Conservation (phyloP, 92 coral and sea anemone genomes). For the Epizoanthus stellaris region DNA sequence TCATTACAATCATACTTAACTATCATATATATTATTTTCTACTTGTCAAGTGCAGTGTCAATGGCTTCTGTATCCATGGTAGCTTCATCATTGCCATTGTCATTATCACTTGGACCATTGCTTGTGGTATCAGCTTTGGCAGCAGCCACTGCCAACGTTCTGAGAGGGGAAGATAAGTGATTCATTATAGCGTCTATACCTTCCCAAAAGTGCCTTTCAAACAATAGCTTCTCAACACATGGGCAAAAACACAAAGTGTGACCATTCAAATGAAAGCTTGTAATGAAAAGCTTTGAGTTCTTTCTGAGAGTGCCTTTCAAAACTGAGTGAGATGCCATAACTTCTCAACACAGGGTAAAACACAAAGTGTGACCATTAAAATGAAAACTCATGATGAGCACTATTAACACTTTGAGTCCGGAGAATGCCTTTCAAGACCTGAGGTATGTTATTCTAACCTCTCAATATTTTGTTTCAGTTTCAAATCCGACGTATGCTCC, state of each 20-base stretch:
- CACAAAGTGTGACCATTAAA: too few relatives aligned
- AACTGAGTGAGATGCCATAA: too few relatives aligned
- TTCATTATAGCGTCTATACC: neutral
- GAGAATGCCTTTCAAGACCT: too few relatives aligned
- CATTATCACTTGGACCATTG: neutral
- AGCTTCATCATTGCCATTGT: constrained; percentile 7
- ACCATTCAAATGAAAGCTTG: too few relatives aligned
- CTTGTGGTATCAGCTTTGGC: neutral
- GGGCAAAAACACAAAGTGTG: too few relatives aligned
- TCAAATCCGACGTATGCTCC: constrained; percentile 12
- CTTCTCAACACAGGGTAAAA: too few relatives aligned
- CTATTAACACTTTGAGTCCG: too few relatives aligned
- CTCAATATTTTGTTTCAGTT: neutral
- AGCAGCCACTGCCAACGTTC: constrained; percentile 3
- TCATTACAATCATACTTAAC: neutral
- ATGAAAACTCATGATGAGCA: too few relatives aligned
- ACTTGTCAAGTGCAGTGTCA: neutral
- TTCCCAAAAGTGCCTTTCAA: neutral
- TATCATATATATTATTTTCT: neutral
- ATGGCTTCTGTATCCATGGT: neutral
- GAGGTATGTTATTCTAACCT: too few relatives aligned
- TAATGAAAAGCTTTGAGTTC: too few relatives aligned
- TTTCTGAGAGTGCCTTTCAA: too few relatives aligned
- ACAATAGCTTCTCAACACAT: neutral
- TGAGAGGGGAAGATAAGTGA: neutral